phyloP scores from a whole-genome alignment of 2,888 invertebrate species.

The Hoplodrina blanda region DNA sequence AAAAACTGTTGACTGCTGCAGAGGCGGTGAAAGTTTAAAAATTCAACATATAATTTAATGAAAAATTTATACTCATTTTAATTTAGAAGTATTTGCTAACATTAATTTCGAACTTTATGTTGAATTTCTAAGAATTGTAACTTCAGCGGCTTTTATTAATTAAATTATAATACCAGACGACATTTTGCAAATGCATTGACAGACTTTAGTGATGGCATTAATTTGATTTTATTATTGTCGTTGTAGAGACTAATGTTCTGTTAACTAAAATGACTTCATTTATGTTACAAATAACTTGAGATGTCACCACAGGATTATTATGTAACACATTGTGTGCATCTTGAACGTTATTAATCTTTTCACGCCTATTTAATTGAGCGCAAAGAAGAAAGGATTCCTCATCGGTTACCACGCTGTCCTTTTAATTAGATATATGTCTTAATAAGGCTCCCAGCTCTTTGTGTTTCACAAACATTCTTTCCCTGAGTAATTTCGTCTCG shows the following conservation, averaged over 20 bases:
- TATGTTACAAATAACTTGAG: conserved; percentile 23
- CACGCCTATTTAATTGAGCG: conserved; percentile 58
- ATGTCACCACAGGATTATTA: conserved; percentile 32
- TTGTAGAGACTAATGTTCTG: background rate
- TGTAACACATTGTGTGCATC: conserved; percentile 41
- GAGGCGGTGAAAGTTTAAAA: conserved; percentile 61
- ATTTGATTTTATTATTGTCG: conserved; percentile 15
- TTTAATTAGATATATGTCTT: conserved; percentile 53
- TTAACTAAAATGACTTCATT: conserved; percentile 12
- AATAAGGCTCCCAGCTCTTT: conserved; percentile 40
- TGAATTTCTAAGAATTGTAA: conserved; percentile 29
- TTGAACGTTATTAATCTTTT: conserved; percentile 53
- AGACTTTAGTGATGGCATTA: background rate
- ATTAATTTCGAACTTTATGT: conserved; percentile 45
- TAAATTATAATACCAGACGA: conserved; percentile 22
- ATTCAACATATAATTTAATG: conserved; percentile 64
- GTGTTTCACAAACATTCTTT: conserved; percentile 28
- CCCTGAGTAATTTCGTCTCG: conserved; percentile 22
- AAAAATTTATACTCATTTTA: conserved; percentile 58
- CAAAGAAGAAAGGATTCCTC: conserved; percentile 41
- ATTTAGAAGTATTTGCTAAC: conserved; percentile 15
- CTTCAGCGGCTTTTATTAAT: conserved; percentile 10
- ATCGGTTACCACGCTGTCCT: conserved; percentile 37
- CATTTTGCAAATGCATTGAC: conserved; percentile 43
- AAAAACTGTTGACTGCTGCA: conserved; percentile 65